phyloP scores from a whole-genome alignment of 2,888 invertebrate genomes.

The Agriopis aurantiaria region DNA sequence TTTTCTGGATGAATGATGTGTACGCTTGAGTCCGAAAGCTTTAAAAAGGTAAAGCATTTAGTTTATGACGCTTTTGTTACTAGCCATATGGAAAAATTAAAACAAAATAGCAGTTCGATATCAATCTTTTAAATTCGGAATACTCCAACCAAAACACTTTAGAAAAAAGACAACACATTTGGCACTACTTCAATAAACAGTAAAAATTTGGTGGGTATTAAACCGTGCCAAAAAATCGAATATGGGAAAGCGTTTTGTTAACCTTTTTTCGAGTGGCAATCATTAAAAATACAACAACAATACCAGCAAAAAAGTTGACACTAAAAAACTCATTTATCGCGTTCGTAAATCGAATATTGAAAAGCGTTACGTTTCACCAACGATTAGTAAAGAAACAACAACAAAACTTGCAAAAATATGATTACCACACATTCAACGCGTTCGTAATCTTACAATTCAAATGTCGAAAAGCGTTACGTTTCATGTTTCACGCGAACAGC shows the following conservation, averaged over 20 bases:
- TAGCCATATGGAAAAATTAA: constrained; percentile 6
- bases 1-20: constrained; percentile 30
- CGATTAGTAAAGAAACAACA: not conserved
- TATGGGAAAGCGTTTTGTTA: not conserved
- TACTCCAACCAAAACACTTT: not conserved
- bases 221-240: not conserved
- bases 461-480: not conserved
- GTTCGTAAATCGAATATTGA: not conserved
- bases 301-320: too few relatives aligned
- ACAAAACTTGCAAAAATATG: not conserved
- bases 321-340: not conserved
- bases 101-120: not conserved
- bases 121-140: not conserved
- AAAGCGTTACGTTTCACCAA: not conserved
- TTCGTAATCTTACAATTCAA: not conserved
- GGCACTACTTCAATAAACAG: not conserved
- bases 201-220: not conserved
- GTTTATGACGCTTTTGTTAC: constrained; percentile 25
- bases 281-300: not conserved
- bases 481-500: not conserved
- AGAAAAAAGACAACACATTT: not conserved
- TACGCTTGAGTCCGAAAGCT: constrained; percentile 31
- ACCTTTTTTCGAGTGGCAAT: too few relatives aligned
- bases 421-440: not conserved
- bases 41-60: constrained; percentile 36